phyloP scores from a whole-genome alignment of 1,140 invertebrate genomes.

The Eriosoma lanigerum region DNA sequence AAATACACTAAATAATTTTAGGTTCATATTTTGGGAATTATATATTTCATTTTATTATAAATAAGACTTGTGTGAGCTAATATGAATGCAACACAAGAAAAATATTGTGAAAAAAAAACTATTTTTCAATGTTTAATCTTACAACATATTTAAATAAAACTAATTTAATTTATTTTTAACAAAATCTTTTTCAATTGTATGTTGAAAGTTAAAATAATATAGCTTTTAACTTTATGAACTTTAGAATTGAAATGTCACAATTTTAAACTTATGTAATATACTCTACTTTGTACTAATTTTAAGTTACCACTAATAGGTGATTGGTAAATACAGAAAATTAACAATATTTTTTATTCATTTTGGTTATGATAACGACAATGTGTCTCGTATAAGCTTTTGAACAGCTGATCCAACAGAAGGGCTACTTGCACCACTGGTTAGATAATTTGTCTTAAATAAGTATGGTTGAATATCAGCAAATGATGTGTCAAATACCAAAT shows the following conservation, averaged over 20 bases:
- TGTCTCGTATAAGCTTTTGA: constrained; percentile 86
- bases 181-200: no score
- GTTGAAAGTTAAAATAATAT: no score
- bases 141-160: no score
- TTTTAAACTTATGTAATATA: background rate
- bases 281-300: constrained; percentile 41
- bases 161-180: no score
- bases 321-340: constrained; percentile 32
- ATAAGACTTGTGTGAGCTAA: no score
- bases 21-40: no score
- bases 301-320: constrained; percentile 41
- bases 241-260: background rate
- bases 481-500: constrained; percentile 90
- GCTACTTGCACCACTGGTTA: constrained; percentile 69
- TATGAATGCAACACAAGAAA: no score
- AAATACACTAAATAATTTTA: no score
- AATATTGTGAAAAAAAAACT: no score
- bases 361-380: constrained; percentile 67
- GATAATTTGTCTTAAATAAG: constrained; percentile 72
- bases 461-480: constrained; percentile 93
- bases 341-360: background rate
- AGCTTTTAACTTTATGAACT: background rate
- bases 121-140: no score
- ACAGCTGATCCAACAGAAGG: constrained; percentile 81
- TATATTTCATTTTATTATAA: no score